These are phyloP conservation scores for Neodiprion pinetum DNA, from an alignment of 1,140 invertebrate genomes.

Conservation along the genomic window DNA sequence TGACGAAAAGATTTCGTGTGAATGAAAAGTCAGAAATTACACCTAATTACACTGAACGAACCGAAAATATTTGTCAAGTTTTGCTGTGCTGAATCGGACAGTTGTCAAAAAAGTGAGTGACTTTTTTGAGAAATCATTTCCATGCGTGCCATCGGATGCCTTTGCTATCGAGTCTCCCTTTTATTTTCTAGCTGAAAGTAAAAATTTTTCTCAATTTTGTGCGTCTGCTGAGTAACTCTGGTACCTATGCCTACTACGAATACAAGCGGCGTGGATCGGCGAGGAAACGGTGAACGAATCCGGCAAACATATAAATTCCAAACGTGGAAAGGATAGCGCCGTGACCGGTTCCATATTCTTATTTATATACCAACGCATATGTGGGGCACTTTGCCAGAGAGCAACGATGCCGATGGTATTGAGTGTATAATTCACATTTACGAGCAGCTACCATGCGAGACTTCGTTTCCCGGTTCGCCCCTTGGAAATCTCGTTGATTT, in stretches of 20 bases:
- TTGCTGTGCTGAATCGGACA: no score
- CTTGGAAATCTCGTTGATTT: background rate
- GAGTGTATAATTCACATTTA: slow-evolving; percentile 16
- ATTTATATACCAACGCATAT: background rate
- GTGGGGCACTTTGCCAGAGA: slow-evolving; percentile 5
- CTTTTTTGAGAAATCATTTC: background rate
- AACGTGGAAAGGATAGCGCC: background rate
- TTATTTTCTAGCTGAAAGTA: background rate
- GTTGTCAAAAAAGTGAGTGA: no score
- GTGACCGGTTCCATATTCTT: slow-evolving; percentile 5
- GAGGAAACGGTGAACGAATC: background rate
- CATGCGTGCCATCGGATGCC: background rate
- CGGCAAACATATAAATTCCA: background rate
- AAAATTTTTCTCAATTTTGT: background rate
- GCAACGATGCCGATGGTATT: slow-evolving; percentile 12
- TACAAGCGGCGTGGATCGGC: background rate
- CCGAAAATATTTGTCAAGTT: no score
- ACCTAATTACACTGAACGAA: no score
- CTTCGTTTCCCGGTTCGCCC: background rate
- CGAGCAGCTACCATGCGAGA: background rate
- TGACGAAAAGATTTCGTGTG: no score
- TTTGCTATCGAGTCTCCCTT: background rate
- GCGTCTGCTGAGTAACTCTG: background rate
- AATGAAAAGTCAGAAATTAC: no score
- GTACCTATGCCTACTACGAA: background rate